Evolutionary conservation across 2,113 vertebrate genomes (phyloP).

Genomic region (Istiophorus platypterus): DNA sequence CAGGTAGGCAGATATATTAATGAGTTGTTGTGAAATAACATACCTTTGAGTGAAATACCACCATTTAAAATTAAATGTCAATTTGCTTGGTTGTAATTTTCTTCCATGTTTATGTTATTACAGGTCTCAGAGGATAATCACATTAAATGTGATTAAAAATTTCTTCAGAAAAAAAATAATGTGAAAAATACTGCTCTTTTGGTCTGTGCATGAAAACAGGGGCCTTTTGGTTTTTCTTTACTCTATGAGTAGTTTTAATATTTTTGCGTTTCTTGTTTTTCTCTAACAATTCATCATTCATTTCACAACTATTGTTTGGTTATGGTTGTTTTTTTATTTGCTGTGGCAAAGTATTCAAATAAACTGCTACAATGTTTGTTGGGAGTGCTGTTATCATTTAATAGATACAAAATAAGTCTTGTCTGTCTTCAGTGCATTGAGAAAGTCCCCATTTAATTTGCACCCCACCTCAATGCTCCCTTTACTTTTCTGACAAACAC

Average conservation of each 20-base stretch:
- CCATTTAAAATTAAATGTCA: not conserved
- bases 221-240: slow-evolving; percentile 33
- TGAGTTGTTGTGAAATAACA: not conserved
- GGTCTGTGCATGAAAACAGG: not conserved
- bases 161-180: no score
- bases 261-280: not conserved
- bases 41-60: not conserved
- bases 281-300: not conserved
- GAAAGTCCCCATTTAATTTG: not conserved
- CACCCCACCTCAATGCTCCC: not conserved
- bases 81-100: slow-evolving; percentile 13
- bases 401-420: not conserved
- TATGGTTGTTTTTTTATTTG: not conserved
- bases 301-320: not conserved
- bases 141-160: no score
- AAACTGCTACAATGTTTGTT: slow-evolving; percentile 43
- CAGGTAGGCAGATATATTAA: slow-evolving; percentile 80
- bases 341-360: slow-evolving; percentile 17
- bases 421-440: not conserved
- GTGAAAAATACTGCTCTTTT: not conserved
- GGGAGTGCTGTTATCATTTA: slow-evolving; percentile 32
- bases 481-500: not conserved
- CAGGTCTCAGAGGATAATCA: slow-evolving; percentile 68
- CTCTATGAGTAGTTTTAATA: slow-evolving; percentile 44
- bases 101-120: slow-evolving; percentile 42